Evolutionary conservation across 2,797 vertebrate species (phyloP).

Genomic region (Eleutherodactylus coqui): DNA sequence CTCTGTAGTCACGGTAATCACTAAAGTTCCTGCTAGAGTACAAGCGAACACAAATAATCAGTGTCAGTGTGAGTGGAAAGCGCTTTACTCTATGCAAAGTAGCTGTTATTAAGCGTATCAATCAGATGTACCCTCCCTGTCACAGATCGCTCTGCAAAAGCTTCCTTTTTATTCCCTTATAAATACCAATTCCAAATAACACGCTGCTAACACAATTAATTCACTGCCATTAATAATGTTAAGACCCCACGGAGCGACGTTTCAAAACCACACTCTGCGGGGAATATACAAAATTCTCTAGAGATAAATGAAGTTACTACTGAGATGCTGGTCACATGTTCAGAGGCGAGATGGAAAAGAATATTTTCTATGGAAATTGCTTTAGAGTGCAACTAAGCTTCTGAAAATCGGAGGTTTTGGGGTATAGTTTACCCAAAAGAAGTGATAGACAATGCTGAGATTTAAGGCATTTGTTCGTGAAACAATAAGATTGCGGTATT

Average conservation of each 20-base stretch:
- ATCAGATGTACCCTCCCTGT: conserved; percentile 55
- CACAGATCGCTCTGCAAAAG: conserved; percentile 38
- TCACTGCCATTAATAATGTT: conserved; percentile 60
- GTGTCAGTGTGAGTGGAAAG: conserved; percentile 17
- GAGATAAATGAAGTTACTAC: conserved; percentile 60
- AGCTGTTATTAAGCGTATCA: conserved; percentile 60
- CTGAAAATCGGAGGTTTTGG: not conserved
- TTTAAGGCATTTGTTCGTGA: not conserved
- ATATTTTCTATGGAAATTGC: conserved; percentile 42
- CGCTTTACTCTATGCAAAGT: conserved; percentile 37
- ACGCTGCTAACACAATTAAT: conserved; percentile 63
- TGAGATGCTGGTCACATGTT: conserved; percentile 50
- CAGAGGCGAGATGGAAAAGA: conserved; percentile 21
- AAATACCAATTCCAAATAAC: conserved; percentile 63
- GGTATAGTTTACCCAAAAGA: not conserved
- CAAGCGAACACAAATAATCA: conserved; percentile 28
- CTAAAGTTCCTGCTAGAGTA: conserved; percentile 26
- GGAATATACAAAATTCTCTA: conserved; percentile 60
- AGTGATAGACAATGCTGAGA: not conserved
- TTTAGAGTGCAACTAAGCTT: conserved; percentile 14
- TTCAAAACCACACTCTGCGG: conserved; percentile 56
- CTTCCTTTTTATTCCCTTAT: conserved; percentile 59
- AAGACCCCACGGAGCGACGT: conserved; percentile 60
- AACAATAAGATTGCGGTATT: not conserved
- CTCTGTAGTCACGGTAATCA: conserved; percentile 1